These are phyloP conservation scores for Trachops cirrhosus DNA, from an alignment of 2,797 vertebrate species.

Conservation along the genomic window DNA sequence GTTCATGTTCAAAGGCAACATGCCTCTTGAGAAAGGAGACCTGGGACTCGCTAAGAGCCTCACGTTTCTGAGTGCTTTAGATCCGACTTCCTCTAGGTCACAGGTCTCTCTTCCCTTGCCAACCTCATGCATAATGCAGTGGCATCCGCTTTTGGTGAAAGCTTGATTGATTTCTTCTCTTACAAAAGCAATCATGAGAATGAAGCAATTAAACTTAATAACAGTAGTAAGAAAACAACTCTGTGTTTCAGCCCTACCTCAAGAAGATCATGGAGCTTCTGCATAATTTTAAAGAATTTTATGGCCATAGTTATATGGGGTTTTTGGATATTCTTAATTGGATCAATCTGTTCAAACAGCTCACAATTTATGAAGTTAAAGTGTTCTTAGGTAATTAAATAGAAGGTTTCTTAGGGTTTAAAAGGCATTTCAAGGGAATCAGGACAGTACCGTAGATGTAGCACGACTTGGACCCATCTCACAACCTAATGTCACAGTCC, in stretches of 20 bases:
- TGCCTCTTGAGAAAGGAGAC: conserved; percentile 2
- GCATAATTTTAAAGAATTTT: conserved; percentile 43
- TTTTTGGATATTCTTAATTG: background rate
- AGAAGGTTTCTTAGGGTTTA: conserved; percentile 6
- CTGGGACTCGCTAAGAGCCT: background rate
- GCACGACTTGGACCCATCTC: background rate
- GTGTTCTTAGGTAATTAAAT: conserved; percentile 40
- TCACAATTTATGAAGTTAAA: conserved; percentile 43
- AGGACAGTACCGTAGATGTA: background rate
- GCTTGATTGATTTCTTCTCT: conserved; percentile 58
- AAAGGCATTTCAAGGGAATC: background rate
- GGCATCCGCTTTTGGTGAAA: conserved; percentile 41
- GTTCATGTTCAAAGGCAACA: background rate
- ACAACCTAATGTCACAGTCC: background rate
- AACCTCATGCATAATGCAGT: conserved; percentile 57
- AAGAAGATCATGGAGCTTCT: conserved; percentile 32
- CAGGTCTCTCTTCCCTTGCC: conserved; percentile 50
- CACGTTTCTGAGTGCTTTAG: conserved; percentile 8
- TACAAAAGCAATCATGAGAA: conserved; percentile 57
- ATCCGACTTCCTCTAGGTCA: conserved; percentile 21
- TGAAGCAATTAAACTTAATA: conserved; percentile 63
- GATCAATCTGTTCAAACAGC: conserved; percentile 52
- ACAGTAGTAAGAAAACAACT: conserved; percentile 36
- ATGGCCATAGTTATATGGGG: background rate
- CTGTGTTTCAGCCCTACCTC: conserved; percentile 15